Conservation (phyloP, 2,797 vertebrate genomes). For the Zalophus californianus region DNA sequence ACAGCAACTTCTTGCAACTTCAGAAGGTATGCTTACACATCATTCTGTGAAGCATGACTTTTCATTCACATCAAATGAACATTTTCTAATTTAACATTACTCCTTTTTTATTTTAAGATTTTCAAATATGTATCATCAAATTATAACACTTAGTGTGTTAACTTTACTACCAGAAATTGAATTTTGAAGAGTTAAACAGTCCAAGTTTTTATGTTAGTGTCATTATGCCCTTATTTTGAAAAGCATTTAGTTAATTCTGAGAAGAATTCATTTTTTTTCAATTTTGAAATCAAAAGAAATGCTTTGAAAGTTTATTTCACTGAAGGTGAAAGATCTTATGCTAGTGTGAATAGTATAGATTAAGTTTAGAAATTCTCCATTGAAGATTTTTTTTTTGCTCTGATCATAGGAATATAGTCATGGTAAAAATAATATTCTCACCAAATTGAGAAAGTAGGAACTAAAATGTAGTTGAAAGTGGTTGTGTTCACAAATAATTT, state of each 20-base stretch:
- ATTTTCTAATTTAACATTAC: background rate
- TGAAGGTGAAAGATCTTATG: background rate
- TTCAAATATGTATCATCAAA: background rate
- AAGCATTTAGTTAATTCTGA: background rate
- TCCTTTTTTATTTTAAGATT: conserved; percentile 5
- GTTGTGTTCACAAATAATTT: background rate
- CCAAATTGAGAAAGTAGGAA: background rate
- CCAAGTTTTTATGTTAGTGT: background rate
- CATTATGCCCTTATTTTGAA: background rate
- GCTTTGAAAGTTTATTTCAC: background rate
- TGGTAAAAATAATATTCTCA: background rate
- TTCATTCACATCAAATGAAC: background rate
- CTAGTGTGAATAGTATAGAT: background rate
- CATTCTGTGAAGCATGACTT: background rate
- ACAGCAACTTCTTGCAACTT: background rate
- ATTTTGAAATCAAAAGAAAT: conserved; percentile 3
- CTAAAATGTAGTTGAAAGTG: background rate
- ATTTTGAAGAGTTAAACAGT: background rate
- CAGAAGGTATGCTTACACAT: background rate
- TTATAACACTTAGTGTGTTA: background rate
- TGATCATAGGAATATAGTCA: background rate
- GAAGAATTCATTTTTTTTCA: background rate
- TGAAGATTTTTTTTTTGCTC: background rate
- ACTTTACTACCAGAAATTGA: background rate
- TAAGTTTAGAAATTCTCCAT: background rate